Base-by-base conservation (phyloP, 2,113 vertebrate genomes). In the Carettochelys insculpta region DNA sequence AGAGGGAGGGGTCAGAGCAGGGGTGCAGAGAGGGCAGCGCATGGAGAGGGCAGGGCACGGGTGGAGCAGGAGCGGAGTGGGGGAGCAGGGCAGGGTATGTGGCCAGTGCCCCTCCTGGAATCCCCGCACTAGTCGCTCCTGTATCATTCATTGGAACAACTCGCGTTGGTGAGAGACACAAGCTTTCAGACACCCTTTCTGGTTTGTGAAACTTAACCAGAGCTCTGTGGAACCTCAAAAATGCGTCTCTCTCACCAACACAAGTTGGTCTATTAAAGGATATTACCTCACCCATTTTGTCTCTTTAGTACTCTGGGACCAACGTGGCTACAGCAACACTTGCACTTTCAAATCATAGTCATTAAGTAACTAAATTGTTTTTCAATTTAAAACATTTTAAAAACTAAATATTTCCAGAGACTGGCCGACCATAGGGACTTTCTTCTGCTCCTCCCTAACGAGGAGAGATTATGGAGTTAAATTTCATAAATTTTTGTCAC, bases 401-500 rank as follows among this genome's bases (percentile, higher is more conserved):
- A 92, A 91, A 89, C 78, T 25, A 94, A 93, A 2, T 87, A 87
- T 89, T 93, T 50, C 14, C 87, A 52, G 47, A 94, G 82, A 92
- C 61, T 92, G 76, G 90, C 61, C 43, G 80, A 41, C 11, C 76
- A 58, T 22, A 76, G 50, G 61, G 43, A 45, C 88, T 80, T 94
- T 90, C 76, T 81, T 51, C 82, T 77, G 91, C 86, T 80, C 51
- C 16, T 95, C 78, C 20, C 80, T 93, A 90, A 95, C 78, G 51
- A 89, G 80, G 75, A 92, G 45, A 82, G n/a, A 91, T 87, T 83
- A 85, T 29, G 24, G 58, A 92, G 92, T 79, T 85, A 90, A 80
- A 91, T 94, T 96, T 95, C 86, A 83, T 82, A 65, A 61, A 95
- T 94, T 83, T 82, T 48, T 95, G 73, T 90, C 78, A 85, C 83